Evolutionary conservation across 2,888 invertebrate species (phyloP), one percentile per base, ranked within the genome.

Genomic region (Torymus aiolomorphi): DNA sequence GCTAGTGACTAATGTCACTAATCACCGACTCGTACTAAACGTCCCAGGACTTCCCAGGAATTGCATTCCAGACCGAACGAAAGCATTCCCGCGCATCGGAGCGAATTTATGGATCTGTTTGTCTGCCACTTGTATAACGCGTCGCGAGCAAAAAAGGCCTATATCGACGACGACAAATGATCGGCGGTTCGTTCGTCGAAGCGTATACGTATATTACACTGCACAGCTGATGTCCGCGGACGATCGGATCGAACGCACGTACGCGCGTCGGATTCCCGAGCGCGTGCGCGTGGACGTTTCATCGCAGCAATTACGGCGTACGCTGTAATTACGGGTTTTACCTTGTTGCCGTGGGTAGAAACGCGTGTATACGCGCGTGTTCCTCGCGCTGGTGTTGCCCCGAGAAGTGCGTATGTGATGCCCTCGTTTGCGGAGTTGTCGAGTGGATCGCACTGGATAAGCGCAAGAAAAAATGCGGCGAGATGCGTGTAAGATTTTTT

Each of bases 311-410:
- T 65, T 49, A 49, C 49, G n/a, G 16, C 42, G 63, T 49, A n/a
- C 12, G 14, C 13, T 52, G 66, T 66, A 66, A 66, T 66, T 66
- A 66, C 52, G 20, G 66, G 66, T 52, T 66, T 52, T 52, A 42
- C 42, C 52, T 12, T 49, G 63, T 16, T n/a, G n/a, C 16, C 31
- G 31, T 31, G 31, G 31, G 31, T 31, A 31, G 31, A 31, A 31
- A 31, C 31, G 31, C 31, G 1, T 51, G 20, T 51, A 13, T 66
- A 51, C 52, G 13, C 52, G 63, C 14, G 63, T 11, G 11, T n/a
- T 5, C 31, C 31, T 31, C 31, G 3, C 31, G 31, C 31, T 31
- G 31, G 4, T 31, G 31, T 31, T 31, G 31, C 3, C 31, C 31
- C 31, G 31, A 31, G 31, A 31, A 31, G 31, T 31, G 31, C 1